Evolutionary conservation across 2,888 invertebrate genomes (phyloP).

Genomic region (Acrobasis suavella): DNA sequence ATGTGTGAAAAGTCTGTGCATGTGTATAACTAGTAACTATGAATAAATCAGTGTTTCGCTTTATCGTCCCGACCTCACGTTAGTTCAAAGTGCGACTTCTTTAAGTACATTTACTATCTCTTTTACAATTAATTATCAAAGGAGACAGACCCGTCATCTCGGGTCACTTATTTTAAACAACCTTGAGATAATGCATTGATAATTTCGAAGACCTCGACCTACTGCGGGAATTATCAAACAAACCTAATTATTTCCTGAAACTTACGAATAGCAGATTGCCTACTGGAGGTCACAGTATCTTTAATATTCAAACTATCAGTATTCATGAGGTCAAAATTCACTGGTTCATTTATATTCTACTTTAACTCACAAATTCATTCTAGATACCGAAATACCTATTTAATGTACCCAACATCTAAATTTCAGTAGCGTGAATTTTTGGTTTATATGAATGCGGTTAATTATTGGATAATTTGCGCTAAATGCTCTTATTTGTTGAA

Average conservation of each 20-base stretch:
- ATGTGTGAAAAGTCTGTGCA: too few species aligned
- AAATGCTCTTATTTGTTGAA: too few species aligned
- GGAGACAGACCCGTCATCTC: not conserved
- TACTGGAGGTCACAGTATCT: not conserved
- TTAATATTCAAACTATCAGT: conserved; percentile 3
- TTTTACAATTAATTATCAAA: not conserved
- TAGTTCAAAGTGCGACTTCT: not conserved
- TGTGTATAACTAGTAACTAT: too few species aligned
- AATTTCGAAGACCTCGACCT: conserved; percentile 7
- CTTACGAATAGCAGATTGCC: not conserved
- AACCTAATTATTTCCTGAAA: conserved; percentile 18
- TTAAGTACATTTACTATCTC: too few species aligned
- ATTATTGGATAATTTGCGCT: too few species aligned
- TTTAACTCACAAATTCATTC: too few species aligned
- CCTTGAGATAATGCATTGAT: conserved; percentile 14
- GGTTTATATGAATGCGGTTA: too few species aligned
- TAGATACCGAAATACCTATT: too few species aligned
- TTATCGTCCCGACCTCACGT: too few species aligned
- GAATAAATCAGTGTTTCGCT: too few species aligned
- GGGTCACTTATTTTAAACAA: conserved; percentile 14
- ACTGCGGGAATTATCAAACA: not conserved
- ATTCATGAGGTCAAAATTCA: not conserved
- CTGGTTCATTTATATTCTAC: not conserved
- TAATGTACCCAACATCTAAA: too few species aligned
- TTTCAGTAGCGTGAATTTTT: too few species aligned